These are phyloP conservation scores for Notiomystis cincta DNA, from an alignment of 2,113 vertebrate species.

Conservation along the genomic window DNA sequence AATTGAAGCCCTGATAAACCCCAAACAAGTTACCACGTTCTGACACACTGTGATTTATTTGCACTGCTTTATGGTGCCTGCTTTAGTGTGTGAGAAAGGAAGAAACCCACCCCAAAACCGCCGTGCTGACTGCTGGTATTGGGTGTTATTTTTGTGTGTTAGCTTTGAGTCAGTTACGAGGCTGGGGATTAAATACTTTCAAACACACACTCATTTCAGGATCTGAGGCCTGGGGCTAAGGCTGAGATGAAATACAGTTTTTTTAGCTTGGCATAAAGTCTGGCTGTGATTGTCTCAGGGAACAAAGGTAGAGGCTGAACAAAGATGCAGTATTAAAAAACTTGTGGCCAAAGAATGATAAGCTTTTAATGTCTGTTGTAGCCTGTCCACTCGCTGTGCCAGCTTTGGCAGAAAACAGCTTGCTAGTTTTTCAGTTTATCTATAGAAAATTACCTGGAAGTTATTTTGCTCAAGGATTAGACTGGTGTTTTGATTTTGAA, in stretches of 20 bases:
- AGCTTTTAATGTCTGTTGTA: constrained; percentile 18
- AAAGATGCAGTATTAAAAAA: constrained; percentile 35
- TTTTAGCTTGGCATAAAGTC: constrained; percentile 13
- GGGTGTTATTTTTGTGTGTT: constrained; percentile 22
- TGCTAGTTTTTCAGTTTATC: not conserved
- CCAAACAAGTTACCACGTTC: not conserved
- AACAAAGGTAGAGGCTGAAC: constrained; percentile 17
- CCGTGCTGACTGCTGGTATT: not conserved
- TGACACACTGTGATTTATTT: not conserved
- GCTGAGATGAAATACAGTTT: constrained; percentile 38
- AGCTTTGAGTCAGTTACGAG: constrained; percentile 17
- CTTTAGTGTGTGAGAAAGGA: not conserved
- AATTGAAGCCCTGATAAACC: not conserved
- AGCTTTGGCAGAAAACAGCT: not conserved
- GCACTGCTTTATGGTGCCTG: not conserved
- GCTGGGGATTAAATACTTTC: constrained; percentile 34
- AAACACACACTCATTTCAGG: not conserved
- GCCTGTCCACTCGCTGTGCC: not conserved
- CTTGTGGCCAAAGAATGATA: constrained; percentile 21
- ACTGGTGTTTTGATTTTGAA: not conserved
- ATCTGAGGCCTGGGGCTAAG: constrained; percentile 48
- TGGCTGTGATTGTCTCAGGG: constrained; percentile 6
- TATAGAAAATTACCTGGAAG: not conserved
- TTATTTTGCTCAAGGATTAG: not conserved
- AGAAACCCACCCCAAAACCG: not conserved